A percentile compares a stretch with the other conserved stretches of the same genome.
Evolutionary conservation across 2,888 invertebrate species (phyloP).

Genomic region (Euphydryas editha): DNA sequence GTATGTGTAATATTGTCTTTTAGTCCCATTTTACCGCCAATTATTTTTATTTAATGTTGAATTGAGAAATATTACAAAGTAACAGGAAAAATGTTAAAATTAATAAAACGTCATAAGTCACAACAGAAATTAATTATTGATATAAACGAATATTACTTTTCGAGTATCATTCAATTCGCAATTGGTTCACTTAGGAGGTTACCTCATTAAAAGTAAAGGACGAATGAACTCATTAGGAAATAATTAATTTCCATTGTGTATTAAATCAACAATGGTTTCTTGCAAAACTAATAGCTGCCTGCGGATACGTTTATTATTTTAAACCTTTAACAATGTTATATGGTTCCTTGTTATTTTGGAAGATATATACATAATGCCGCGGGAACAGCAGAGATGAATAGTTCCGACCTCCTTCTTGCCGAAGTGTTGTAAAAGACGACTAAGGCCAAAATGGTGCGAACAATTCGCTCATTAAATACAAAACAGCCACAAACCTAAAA

Average conservation of each 20-base stretch:
- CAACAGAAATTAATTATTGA: neutral
- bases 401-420: too few species aligned
- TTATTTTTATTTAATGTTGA: too few species aligned
- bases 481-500: too few species aligned
- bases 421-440: too few species aligned
- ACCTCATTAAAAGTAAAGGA: constrained; percentile 30
- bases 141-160: neutral
- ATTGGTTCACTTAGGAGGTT: neutral
- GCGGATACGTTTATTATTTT: constrained; percentile 1
- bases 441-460: too few species aligned
- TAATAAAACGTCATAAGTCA: neutral
- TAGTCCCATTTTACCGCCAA: too few species aligned
- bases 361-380: too few species aligned
- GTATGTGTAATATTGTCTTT: too few species aligned
- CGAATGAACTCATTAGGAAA: constrained; percentile 30
- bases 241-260: constrained; percentile 28
- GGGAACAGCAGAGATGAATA: neutral
- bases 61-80: neutral
- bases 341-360: neutral
- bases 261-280: constrained; percentile 11
- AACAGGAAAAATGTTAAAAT: neutral
- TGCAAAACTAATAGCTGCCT: constrained; percentile 13
- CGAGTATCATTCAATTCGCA: neutral
- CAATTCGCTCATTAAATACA: too few species aligned
- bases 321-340: neutral